Evolutionary conservation across 1,140 invertebrate genomes (phyloP), one percentile per base, ranked within the genome.

Genomic region (Gryon sp.): DNA sequence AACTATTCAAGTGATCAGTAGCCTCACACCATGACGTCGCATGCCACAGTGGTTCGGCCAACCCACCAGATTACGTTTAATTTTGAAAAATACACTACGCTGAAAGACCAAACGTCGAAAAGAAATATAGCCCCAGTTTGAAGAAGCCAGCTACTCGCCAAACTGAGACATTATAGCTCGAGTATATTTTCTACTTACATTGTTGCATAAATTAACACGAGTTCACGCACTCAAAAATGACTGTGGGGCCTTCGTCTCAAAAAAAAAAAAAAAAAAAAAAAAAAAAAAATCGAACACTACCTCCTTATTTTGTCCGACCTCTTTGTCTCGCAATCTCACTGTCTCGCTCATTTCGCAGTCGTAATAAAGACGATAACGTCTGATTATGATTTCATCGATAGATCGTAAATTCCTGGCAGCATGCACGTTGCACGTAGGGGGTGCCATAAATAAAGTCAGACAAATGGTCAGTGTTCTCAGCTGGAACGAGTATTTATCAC

Each of bases 51-150:
- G 53, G 57, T 36, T 32, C 32, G 50, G 69, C 46, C 69, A 43
- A 73, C 66, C 50, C 76, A 70, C 68, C 76, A 76, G 69, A 80
- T 79, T 76, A 79, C 70, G 62, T 74, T 57, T 65, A 75, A 80
- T 78, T 78, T 78, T 60, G 63, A 72, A 76, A 68, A 79, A 70
- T 66, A 45, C n/a, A n/a, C 52, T 24, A 41, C 62, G 62, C 26
- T 41, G 38, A 40, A n/a, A n/a, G 53, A 12, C 30, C 45, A n/a
- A 59, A 40, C 16, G 32, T 34, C 52, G 3, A n/a, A 18, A 50
- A 73, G 48, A 78, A 73, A 68, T 68, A 78, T 63, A 22, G 50
- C 18, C 24, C 22, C 40, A 19, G 38, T 20, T 11, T 52, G 14
- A 15, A 22, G 32, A 41, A 55, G 26, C n/a, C 52, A 40, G 36